Conservation (phyloP, 2,113 vertebrate genomes). For the Myxocyprinus asiaticus region DNA sequence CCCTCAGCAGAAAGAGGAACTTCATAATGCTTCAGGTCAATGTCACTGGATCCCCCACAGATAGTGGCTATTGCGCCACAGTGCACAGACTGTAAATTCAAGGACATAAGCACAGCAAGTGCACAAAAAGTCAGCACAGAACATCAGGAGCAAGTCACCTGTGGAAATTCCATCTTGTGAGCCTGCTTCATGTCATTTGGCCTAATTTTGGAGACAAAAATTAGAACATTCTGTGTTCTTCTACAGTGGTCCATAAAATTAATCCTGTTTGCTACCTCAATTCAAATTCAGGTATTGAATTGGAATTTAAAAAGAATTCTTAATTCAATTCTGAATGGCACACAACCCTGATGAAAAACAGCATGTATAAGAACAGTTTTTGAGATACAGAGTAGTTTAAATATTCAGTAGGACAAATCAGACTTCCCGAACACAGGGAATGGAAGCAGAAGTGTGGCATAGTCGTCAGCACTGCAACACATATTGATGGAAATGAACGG, state of each 20-base stretch:
- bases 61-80: constrained; percentile 63
- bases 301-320: too few relatives aligned
- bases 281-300: too few relatives aligned
- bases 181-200: too few relatives aligned
- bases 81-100: constrained; percentile 28
- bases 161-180: neutral
- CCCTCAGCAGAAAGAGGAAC: constrained; percentile 37
- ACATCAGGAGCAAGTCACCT: neutral
- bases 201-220: too few relatives aligned
- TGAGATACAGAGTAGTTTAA: constrained; percentile 3
- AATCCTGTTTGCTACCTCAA: too few relatives aligned
- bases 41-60: constrained; percentile 63
- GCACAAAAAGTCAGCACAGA: constrained; percentile 35
- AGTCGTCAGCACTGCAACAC: constrained; percentile 6
- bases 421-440: neutral
- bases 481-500: constrained; percentile 36
- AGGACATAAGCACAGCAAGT: constrained; percentile 12
- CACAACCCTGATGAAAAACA: too few relatives aligned
- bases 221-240: too few relatives aligned
- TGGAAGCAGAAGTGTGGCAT: constrained; percentile 3
- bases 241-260: too few relatives aligned
- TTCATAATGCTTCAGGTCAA: constrained; percentile 63
- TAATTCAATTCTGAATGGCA: too few relatives aligned
- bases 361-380: neutral
- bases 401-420: constrained; percentile 1